Conservation (phyloP, 2,888 invertebrate genomes). For the Acanthococcus lagerstroemiae region DNA sequence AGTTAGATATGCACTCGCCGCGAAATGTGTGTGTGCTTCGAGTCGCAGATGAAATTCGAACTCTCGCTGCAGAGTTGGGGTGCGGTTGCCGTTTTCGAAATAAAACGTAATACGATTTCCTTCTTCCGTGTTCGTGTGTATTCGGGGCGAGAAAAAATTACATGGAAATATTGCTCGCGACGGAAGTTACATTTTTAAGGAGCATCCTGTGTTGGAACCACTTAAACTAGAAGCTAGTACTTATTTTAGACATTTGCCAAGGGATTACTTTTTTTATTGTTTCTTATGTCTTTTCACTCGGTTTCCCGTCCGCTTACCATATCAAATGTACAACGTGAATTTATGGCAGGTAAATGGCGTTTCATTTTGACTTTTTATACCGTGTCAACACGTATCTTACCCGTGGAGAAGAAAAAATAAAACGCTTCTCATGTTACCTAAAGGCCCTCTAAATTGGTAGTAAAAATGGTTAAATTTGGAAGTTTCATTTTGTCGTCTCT, state of each 20-base stretch:
- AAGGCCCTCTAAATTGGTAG: background rate
- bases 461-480: no score
- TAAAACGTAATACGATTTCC: no score
- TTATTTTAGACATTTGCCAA: constrained; percentile 27
- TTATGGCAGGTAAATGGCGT: constrained; percentile 27
- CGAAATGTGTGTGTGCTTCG: no score
- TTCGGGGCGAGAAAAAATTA: no score
- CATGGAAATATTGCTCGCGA: no score
- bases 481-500: no score
- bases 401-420: background rate
- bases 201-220: background rate
- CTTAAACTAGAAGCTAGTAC: constrained; percentile 19
- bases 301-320: constrained; percentile 12
- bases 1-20: no score
- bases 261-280: constrained; percentile 30
- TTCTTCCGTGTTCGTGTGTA: no score
- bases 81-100: no score
- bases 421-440: constrained; percentile 11
- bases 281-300: constrained; percentile 15
- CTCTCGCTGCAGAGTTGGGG: no score
- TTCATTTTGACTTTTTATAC: constrained; percentile 25
- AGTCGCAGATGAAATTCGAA: no score
- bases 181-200: background rate
- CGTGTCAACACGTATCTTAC: constrained; percentile 8
- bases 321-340: constrained; percentile 17